Percentiles rank a stretch among this genome's conserved stretches.
Conservation (phyloP, 2,797 vertebrate species). For the Tachyglossus aculeatus region DNA sequence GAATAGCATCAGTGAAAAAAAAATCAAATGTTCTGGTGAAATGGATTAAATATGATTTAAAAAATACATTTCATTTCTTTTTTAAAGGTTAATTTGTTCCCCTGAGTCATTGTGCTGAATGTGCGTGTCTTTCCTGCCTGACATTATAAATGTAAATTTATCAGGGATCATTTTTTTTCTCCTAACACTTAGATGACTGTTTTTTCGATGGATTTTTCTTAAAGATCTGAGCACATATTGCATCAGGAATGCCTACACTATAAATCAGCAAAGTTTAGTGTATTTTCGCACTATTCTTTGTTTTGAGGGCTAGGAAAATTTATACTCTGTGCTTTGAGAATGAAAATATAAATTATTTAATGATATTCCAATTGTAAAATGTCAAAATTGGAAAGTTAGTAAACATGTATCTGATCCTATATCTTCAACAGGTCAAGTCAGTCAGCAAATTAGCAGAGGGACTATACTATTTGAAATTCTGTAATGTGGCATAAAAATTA, state of each 20-base stretch:
- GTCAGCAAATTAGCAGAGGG: not conserved
- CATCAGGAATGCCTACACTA: not conserved
- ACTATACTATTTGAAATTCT: not conserved
- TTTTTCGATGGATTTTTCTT: not conserved
- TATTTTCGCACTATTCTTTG: not conserved
- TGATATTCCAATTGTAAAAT: too few relatives aligned
- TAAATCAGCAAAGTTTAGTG: not conserved
- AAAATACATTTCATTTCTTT: not conserved
- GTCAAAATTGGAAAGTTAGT: not conserved
- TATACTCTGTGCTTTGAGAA: not conserved
- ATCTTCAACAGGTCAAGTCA: not conserved
- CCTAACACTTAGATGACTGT: not conserved
- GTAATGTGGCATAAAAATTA: too few relatives aligned
- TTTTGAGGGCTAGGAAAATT: not conserved
- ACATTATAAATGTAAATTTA: slow-evolving; percentile 7
- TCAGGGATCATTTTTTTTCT: not conserved
- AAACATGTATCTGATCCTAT: slow-evolving; percentile 2
- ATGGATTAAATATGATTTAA: not conserved
- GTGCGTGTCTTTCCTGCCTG: too few relatives aligned
- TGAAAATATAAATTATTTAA: not conserved
- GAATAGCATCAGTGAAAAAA: not conserved
- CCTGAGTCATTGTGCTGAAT: not conserved
- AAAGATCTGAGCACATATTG: not conserved
- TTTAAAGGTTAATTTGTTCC: not conserved
- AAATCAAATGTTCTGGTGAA: not conserved